Percentiles rank a stretch among this genome's conserved stretches.
phyloP scores from a whole-genome alignment of 1,140 invertebrate genomes.

The Triops longicaudatus region DNA sequence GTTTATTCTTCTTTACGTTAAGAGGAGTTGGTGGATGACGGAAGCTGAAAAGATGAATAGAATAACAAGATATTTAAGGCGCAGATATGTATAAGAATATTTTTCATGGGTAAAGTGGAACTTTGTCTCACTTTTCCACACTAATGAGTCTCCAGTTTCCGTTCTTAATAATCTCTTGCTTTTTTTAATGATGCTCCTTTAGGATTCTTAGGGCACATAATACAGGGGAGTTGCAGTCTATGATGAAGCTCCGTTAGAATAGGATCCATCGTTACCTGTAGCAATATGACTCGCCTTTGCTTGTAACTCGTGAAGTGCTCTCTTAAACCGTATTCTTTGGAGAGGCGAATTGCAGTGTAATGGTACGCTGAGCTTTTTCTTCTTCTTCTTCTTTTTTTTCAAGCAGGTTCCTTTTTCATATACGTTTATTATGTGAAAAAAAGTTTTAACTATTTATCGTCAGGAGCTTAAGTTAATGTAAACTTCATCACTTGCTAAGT shows the following conservation, averaged over 20 bases:
- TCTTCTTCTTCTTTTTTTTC: no score
- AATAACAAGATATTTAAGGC: background rate
- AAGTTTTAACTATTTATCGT: background rate
- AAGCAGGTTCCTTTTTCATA: no score
- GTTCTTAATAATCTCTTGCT: background rate
- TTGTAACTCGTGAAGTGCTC: no score
- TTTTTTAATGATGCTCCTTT: background rate
- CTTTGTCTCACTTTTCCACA: background rate
- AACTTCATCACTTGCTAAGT: no score
- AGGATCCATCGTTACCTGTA: no score
- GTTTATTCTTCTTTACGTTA: background rate
- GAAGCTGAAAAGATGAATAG: background rate
- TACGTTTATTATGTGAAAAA: background rate
- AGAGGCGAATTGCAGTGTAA: no score
- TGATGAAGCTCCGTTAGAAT: no score
- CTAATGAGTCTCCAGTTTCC: slow-evolving; percentile 6
- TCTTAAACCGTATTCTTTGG: no score
- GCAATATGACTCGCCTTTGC: no score
- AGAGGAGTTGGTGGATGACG: background rate
- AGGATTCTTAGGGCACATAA: background rate
- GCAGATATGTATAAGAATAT: background rate
- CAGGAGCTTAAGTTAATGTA: no score
- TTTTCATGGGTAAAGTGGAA: background rate
- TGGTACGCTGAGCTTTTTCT: no score
- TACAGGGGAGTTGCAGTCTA: no score